These are phyloP conservation scores for Syndactyla subalaris DNA, from an alignment of 2,797 vertebrate genomes.

Conservation along the genomic window DNA sequence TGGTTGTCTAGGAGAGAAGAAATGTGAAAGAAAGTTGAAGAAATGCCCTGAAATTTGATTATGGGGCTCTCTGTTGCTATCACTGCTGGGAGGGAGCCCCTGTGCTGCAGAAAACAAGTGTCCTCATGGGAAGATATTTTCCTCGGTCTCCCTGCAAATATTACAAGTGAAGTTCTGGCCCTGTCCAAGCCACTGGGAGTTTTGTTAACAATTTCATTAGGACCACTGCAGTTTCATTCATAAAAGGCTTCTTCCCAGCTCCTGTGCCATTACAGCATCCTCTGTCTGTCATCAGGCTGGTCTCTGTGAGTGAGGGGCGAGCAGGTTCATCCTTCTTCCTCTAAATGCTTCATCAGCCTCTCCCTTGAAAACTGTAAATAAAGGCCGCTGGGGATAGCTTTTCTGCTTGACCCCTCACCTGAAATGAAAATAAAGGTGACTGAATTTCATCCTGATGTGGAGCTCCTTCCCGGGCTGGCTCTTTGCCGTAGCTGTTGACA, in stretches of 20 bases:
- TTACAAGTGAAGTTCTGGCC: not conserved
- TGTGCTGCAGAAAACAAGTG: not conserved
- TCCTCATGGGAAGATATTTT: not conserved
- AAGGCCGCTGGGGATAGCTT: slow-evolving; percentile 72
- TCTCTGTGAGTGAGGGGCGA: not conserved
- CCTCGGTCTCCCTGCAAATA: not conserved
- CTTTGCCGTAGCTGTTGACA: slow-evolving; percentile 81
- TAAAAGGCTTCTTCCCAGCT: slow-evolving; percentile 28
- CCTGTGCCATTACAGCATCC: slow-evolving; percentile 24
- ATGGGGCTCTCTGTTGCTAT: not conserved
- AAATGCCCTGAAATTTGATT: not conserved
- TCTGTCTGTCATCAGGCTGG: slow-evolving; percentile 74
- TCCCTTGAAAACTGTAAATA: slow-evolving; percentile 80
- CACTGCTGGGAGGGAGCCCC: not conserved
- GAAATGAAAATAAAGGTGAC: slow-evolving; percentile 80
- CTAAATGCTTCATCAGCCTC: slow-evolving; percentile 55
- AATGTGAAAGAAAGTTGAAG: not conserved
- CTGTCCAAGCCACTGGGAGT: not conserved
- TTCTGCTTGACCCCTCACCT: slow-evolving; percentile 81
- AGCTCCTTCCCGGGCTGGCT: slow-evolving; percentile 61
- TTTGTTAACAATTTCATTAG: not conserved
- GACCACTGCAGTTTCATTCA: not conserved
- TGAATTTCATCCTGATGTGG: slow-evolving; percentile 70
- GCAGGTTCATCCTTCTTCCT: slow-evolving; percentile 75
- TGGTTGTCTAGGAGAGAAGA: not conserved